A percentile compares a stretch with the other conserved stretches of the same genome.
Evolutionary conservation across 1,140 invertebrate species (phyloP).

Genomic region (Trissolcus basalis): DNA sequence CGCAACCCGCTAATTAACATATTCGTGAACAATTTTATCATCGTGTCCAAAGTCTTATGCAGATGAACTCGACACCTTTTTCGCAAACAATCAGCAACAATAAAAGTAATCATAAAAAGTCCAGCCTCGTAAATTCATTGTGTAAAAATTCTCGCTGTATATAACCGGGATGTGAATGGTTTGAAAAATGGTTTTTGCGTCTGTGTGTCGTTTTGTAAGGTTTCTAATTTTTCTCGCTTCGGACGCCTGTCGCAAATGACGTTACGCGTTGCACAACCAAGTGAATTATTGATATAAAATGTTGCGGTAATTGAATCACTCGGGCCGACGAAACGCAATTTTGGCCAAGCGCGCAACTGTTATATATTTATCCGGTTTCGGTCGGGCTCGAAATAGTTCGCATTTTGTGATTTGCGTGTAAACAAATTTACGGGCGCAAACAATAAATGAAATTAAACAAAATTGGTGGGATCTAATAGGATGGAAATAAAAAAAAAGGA

Average conservation of each 20-base stretch:
- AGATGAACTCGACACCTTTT: constrained; percentile 14
- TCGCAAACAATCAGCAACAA: constrained; percentile 13
- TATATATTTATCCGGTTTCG: constrained; percentile 26
- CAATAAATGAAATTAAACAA: too few species aligned
- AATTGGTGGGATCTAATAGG: too few species aligned
- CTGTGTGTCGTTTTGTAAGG: constrained; percentile 38
- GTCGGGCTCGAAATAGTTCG: constrained; percentile 26
- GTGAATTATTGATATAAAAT: constrained; percentile 54
- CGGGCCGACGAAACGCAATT: constrained; percentile 22
- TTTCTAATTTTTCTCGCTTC: constrained; percentile 42
- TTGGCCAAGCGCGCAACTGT: constrained; percentile 15
- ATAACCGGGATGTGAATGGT: too few species aligned
- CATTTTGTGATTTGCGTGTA: constrained; percentile 14
- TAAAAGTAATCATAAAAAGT: neutral
- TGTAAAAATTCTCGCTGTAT: too few species aligned
- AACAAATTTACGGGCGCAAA: too few species aligned
- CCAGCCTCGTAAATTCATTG: too few species aligned
- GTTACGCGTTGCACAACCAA: constrained; percentile 25
- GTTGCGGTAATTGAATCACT: constrained; percentile 37
- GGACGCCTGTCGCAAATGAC: too few species aligned
- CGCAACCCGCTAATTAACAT: constrained; percentile 48
- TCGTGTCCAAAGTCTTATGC: constrained; percentile 45
- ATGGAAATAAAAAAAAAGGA: too few species aligned
- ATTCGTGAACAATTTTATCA: constrained; percentile 40
- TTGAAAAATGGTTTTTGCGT: neutral